Conservation (phyloP, 2,888 invertebrate genomes). For the Chirona hameri region DNA sequence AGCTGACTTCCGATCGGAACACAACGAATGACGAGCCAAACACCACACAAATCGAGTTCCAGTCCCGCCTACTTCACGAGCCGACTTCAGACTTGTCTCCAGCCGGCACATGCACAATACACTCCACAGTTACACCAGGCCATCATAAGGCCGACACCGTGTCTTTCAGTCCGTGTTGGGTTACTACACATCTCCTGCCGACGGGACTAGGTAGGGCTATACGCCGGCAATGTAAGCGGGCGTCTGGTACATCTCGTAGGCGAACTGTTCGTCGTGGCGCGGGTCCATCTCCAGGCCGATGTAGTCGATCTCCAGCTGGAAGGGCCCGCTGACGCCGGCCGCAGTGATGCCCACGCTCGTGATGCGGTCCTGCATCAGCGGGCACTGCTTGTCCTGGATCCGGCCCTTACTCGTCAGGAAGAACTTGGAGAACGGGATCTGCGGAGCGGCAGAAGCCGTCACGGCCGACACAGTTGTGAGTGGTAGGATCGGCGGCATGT, state of each 20-base stretch:
- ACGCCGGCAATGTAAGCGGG: conserved; percentile 40
- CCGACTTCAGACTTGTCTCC: too few species aligned
- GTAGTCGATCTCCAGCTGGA: conserved; percentile 86
- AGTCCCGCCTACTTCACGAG: too few species aligned
- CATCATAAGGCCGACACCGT: too few species aligned
- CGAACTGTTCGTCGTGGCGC: conserved; percentile 74
- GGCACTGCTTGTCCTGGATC: conserved; percentile 73
- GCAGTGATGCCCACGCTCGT: conserved; percentile 77
- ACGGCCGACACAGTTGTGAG: too few species aligned
- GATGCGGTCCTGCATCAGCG: conserved; percentile 59
- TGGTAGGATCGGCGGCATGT: too few species aligned
- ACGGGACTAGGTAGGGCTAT: background rate
- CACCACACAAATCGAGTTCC: too few species aligned
- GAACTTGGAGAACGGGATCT: conserved; percentile 95
- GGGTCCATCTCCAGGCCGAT: conserved; percentile 81
- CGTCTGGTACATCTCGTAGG: conserved; percentile 88
- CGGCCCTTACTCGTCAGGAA: conserved; percentile 75
- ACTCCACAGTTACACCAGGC: too few species aligned
- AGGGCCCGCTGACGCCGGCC: conserved; percentile 75
- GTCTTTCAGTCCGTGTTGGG: too few species aligned
- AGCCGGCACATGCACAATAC: too few species aligned
- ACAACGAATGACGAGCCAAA: too few species aligned
- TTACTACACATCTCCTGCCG: too few species aligned
- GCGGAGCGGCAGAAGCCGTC: conserved; percentile 46
- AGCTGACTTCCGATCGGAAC: too few species aligned